Percentiles rank a stretch among this genome's conserved stretches.
Evolutionary conservation across 2,888 invertebrate species (phyloP).

Genomic region (Sepioteuthis lessoniana): DNA sequence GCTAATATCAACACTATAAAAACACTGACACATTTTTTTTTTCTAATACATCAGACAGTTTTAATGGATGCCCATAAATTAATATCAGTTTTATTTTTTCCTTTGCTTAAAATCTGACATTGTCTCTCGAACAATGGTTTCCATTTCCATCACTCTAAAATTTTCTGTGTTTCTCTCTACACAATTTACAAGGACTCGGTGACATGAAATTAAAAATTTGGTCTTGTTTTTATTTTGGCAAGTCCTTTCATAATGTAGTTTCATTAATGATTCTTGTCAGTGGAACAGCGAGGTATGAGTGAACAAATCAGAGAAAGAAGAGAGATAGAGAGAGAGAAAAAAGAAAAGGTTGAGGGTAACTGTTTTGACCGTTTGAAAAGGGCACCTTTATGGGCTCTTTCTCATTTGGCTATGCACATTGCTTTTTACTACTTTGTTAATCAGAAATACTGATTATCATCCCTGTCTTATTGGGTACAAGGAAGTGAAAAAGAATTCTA

Average conservation of each 20-base stretch:
- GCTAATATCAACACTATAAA: background rate
- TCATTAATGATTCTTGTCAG: background rate
- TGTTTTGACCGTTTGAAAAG: no score
- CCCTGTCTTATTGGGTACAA: no score
- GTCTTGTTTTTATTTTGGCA: background rate
- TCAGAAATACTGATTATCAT: no score
- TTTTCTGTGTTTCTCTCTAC: background rate
- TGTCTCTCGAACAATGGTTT: background rate
- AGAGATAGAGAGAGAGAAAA: background rate
- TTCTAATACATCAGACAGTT: no score
- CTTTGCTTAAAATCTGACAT: background rate
- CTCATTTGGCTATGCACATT: no score
- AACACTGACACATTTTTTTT: background rate
- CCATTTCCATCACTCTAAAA: background rate
- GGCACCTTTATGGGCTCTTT: no score
- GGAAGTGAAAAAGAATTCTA: no score
- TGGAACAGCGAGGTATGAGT: background rate
- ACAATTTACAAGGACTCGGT: background rate
- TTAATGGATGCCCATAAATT: background rate
- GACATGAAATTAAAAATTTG: background rate
- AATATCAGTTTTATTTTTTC: background rate
- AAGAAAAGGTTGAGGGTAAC: background rate
- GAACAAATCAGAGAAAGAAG: no score
- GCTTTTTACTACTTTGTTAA: no score
- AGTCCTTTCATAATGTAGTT: background rate